Conservation (phyloP, 2,113 vertebrate genomes). For the Bos indicus region DNA sequence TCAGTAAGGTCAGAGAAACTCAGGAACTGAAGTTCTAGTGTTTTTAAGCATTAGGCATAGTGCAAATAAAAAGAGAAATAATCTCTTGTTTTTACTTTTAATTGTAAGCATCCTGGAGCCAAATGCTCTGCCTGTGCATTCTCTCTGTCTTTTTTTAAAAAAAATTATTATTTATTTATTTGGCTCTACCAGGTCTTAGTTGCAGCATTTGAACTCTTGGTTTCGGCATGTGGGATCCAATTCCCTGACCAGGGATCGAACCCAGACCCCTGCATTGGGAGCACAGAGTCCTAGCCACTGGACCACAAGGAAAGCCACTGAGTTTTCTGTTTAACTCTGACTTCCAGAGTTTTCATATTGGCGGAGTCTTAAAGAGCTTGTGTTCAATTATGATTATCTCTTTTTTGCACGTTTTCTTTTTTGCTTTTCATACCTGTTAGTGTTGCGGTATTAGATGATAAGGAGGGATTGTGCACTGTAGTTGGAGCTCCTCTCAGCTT, state of each 20-base stretch:
- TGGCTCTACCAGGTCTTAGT: background rate
- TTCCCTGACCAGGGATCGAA: background rate
- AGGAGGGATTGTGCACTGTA: background rate
- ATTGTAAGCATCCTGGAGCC: background rate
- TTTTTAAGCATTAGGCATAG: background rate
- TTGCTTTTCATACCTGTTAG: background rate
- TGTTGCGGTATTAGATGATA: background rate
- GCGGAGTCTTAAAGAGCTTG: background rate
- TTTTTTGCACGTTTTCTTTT: background rate
- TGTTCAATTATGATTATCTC: background rate
- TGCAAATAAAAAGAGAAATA: background rate
- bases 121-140: background rate
- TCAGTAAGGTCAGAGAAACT: constrained; percentile 51
- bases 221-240: background rate
- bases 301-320: background rate
- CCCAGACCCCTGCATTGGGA: background rate
- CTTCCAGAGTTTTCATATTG: background rate
- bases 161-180: background rate
- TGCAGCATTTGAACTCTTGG: background rate
- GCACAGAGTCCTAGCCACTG: background rate
- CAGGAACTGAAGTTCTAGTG: background rate
- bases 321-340: background rate
- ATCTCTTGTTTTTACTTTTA: constrained; percentile 18
- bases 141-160: background rate
- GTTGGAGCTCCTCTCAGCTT: background rate